Base-by-base conservation (phyloP, 1,140 invertebrate species). In the Planococcus citri region DNA sequence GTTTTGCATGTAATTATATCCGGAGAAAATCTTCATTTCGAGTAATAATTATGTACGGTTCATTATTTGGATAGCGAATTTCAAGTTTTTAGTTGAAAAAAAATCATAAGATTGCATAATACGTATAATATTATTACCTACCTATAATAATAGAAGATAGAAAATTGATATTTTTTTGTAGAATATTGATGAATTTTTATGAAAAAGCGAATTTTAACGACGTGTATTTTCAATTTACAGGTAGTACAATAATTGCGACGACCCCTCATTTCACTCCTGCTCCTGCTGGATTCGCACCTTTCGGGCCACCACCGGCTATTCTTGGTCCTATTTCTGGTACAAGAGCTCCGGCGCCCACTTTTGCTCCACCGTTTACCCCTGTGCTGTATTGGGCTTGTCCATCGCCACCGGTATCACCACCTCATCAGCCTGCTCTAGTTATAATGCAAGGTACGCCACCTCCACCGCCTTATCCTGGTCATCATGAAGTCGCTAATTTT, bases 391-490 rank as follows among this genome's bases (percentile, higher is more conserved):
- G 72, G 72, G 58, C 72, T 0, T 73, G 71, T 27, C 72, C 72
- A 12, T 73, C 70, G 17, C 70, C 72, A 8, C 72, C 72, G 4
- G 71, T 73, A 22, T 73, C 72, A 6, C 71, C 71, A 1, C 71
- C 69, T 6, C 71, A 72, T 27, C 71, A 72, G 17, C 71, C 72
- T 9, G 70, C 72, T 0, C 22, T 73, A 21, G 68, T 71, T 41
- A 73, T 73, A n/a, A 70, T 73, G 72, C 72, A 71, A 37, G 70
- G 70, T 21, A 71, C 70, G 1, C 72, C 72, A 2, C 72, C 70
- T 0, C 68, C 72, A 2, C 37, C 70, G 60, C 68, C 61, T 22
- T 69, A 71, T 21, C 69, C 72, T 12, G 58, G 61, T 17, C 69
- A 69, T 25, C 51, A 69, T 14, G 71, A 72, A 27, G 41, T 72